A percentile compares a stretch with the other conserved stretches of the same genome.
These are phyloP conservation scores for Syngnathus rostellatus DNA, from an alignment of 2,797 vertebrate species.

Conservation along the genomic window DNA sequence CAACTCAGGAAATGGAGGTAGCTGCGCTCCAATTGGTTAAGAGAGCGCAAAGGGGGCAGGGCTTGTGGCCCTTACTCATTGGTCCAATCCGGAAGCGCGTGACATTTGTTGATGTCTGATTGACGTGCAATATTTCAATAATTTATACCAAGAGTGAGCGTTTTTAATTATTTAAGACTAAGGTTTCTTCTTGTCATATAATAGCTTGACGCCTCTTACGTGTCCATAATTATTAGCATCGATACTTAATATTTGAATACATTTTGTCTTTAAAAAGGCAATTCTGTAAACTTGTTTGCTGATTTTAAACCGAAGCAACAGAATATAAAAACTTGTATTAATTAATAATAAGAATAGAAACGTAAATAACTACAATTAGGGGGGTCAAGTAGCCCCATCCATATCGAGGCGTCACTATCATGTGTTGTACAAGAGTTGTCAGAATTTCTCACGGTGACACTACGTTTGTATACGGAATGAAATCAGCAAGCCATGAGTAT, in stretches of 20 bases:
- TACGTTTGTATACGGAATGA: background rate
- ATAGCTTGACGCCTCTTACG: background rate
- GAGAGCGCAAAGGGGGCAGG: conserved; percentile 5
- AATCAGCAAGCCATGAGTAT: background rate
- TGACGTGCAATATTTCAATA: conserved; percentile 53
- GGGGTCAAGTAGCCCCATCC: background rate
- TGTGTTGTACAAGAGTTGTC: background rate
- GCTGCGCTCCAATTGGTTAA: conserved; percentile 53
- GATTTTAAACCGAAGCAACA: background rate
- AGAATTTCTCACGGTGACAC: background rate
- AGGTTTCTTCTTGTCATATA: conserved; percentile 15
- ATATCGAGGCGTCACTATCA: background rate
- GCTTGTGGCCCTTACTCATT: conserved; percentile 42
- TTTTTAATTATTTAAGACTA: conserved; percentile 59
- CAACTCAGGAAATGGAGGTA: conserved; percentile 63
- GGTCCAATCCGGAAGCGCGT: conserved; percentile 32
- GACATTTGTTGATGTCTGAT: conserved; percentile 30
- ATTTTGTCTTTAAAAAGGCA: background rate
- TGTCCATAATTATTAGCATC: background rate
- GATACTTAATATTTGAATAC: background rate
- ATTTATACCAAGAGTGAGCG: conserved; percentile 57
- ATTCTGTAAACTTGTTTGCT: background rate
- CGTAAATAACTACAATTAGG: no score
- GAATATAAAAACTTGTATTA: background rate
- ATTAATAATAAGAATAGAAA: background rate